A percentile compares a stretch with the other conserved stretches of the same genome.
Conservation (phyloP, 2,797 vertebrate genomes). For the Lophius americanus region DNA sequence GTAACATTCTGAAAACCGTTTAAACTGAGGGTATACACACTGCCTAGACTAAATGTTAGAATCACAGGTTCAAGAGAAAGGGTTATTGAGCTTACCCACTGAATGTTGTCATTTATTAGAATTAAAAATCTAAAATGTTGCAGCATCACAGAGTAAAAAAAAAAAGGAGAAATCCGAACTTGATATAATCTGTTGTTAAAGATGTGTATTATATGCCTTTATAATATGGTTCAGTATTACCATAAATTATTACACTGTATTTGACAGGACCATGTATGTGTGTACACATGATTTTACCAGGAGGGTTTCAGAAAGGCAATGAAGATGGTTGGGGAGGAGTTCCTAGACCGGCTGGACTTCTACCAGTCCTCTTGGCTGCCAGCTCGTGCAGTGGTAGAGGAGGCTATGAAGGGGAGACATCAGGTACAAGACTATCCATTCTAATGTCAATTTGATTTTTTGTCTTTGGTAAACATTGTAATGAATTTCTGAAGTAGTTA, state of each 20-base stretch:
- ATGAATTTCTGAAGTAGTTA: background rate
- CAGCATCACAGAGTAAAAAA: background rate
- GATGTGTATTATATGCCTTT: background rate
- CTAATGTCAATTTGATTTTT: background rate
- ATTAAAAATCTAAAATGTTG: background rate
- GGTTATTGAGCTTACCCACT: too few species aligned
- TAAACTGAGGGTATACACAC: too few species aligned
- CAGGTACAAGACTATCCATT: slow-evolving; percentile 75
- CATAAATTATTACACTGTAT: background rate
- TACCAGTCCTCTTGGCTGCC: slow-evolving; percentile 90
- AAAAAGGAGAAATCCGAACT: too few species aligned
- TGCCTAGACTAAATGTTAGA: too few species aligned
- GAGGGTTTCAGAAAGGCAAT: slow-evolving; percentile 87
- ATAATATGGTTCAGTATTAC: background rate
- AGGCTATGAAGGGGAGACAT: slow-evolving; percentile 82
- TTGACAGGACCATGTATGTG: slow-evolving; percentile 4
- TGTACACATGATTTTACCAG: slow-evolving; percentile 65
- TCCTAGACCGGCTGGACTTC: slow-evolving; percentile 88
- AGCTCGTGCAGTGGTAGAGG: slow-evolving; percentile 86
- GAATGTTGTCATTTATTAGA: too few species aligned
- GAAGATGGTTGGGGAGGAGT: slow-evolving; percentile 88
- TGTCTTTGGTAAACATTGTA: background rate
- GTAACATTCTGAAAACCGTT: too few species aligned
- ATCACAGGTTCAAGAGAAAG: too few species aligned
- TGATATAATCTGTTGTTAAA: background rate